Evolutionary conservation across 2,797 vertebrate genomes (phyloP), one percentile per base, ranked within the genome.

Genomic region (Gymnoscopelus microlampas): DNA sequence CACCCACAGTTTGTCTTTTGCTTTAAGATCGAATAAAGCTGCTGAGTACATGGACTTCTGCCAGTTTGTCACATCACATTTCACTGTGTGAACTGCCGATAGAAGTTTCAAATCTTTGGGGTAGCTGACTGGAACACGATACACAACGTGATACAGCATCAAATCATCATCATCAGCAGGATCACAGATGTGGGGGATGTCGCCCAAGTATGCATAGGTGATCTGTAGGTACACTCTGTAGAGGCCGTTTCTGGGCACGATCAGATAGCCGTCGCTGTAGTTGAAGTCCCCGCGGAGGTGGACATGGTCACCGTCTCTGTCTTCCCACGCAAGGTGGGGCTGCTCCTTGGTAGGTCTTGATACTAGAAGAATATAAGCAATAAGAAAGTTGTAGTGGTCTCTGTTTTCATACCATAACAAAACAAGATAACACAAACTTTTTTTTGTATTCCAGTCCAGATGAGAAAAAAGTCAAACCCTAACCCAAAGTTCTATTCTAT

Each of bases 151-250:
- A 10, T 0, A 0, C 23, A 89, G 73, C 0, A 0, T 58, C 6
- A 63, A 12, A 9, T 0, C 1, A 0, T 29, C 0, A 3, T 0
- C 4, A 0, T 0, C 4, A 0, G 0, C 0, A 0, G 6, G 1
- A 19, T 0, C 0, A 0, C 0, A 0, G 0, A 5, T 0, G 1
- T 7, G 0, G 26, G 65, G n/a, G n/a, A n/a, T 2, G 9, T 44
- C 2, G 2, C 32, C 32, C 4, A 6, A 6, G 32, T 44, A 10
- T 4, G 5, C 6, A 15, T 83, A 90, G 14, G 85, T 83, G 48
- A 90, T 70, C 83, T 92, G 91, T 67, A 92, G 70, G 60, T 78
- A 90, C 48, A 92, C 51, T 24, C 59, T 78, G 84, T 90, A 91
- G 23, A 39, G 0, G 44, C 88, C 90, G 0, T 1, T 0, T 56